Conservation (phyloP, 1,140 invertebrate genomes). For the Zaprionus lachaisei region DNA sequence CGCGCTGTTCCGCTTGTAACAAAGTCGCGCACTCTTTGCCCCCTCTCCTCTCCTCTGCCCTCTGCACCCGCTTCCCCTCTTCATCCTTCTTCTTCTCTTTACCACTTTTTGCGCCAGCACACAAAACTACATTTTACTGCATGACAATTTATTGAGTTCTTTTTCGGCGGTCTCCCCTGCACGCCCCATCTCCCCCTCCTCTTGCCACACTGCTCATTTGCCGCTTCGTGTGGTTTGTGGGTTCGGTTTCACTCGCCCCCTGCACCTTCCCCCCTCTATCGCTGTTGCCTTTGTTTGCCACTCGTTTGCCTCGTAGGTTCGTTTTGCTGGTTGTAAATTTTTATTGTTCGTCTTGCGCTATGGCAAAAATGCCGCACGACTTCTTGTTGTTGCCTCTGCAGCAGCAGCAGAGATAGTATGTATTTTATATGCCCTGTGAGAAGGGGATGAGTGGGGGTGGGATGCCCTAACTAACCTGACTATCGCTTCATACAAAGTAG, state of each 20-base stretch:
- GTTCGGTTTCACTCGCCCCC: conserved; percentile 6
- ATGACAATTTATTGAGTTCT: conserved; percentile 83
- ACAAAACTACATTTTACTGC: conserved; percentile 77
- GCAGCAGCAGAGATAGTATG: conserved; percentile 52
- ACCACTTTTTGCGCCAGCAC: conserved; percentile 23
- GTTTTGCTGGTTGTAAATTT: conserved; percentile 76
- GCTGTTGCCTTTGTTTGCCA: conserved; percentile 29
- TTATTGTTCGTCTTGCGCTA: conserved; percentile 70
- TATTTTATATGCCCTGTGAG: conserved; percentile 65
- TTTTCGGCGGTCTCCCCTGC: conserved; percentile 33
- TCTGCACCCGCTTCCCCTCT: conserved; percentile 27
- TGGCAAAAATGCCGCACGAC: conserved; percentile 45
- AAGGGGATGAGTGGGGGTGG: neutral
- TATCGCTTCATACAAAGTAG: conserved; percentile 35
- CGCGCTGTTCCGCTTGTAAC: conserved; percentile 67
- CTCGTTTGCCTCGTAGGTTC: conserved; percentile 37
- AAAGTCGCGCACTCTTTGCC: conserved; percentile 69
- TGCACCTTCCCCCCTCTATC: neutral
- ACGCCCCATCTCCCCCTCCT: neutral
- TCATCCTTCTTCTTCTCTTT: neutral
- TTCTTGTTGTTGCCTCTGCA: conserved; percentile 52
- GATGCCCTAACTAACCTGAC: conserved; percentile 39
- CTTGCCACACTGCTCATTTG: conserved; percentile 32
- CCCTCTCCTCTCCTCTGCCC: neutral
- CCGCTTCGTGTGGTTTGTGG: conserved; percentile 48